Percentiles rank a stretch among this genome's conserved stretches.
These are phyloP conservation scores for Polyploca ridens DNA, from an alignment of 2,888 invertebrate genomes.

Conservation along the genomic window DNA sequence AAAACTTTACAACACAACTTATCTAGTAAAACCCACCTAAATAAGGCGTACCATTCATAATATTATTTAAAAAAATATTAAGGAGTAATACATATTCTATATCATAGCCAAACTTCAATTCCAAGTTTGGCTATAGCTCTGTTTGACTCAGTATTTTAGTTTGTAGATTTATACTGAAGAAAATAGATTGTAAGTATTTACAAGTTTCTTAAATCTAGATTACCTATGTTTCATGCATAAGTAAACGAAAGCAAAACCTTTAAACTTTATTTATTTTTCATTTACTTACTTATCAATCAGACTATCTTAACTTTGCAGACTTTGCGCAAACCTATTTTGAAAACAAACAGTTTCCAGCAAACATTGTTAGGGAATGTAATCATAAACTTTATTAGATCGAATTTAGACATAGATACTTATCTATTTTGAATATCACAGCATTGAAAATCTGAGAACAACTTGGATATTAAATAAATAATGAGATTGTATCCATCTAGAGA, in stretches of 20 bases:
- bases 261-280: conserved; percentile 29
- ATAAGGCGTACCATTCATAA: no score
- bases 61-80: no score
- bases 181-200: no score
- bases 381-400: neutral
- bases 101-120: no score
- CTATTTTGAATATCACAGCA: conserved; percentile 12
- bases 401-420: conserved; percentile 12
- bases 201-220: neutral
- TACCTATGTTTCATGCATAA: conserved; percentile 16
- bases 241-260: conserved; percentile 26
- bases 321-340: conserved; percentile 21
- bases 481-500: conserved; percentile 9
- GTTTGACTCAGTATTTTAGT: no score
- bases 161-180: no score
- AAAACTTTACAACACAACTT: no score
- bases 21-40: no score
- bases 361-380: conserved; percentile 38
- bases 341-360: conserved; percentile 40
- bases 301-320: conserved; percentile 39
- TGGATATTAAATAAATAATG: neutral
- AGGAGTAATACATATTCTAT: no score
- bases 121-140: no score
- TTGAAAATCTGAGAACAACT: neutral
- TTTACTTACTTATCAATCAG: conserved; percentile 33